Evolutionary conservation across 2,888 invertebrate species (phyloP).

Genomic region (Philopedon plagiatum): DNA sequence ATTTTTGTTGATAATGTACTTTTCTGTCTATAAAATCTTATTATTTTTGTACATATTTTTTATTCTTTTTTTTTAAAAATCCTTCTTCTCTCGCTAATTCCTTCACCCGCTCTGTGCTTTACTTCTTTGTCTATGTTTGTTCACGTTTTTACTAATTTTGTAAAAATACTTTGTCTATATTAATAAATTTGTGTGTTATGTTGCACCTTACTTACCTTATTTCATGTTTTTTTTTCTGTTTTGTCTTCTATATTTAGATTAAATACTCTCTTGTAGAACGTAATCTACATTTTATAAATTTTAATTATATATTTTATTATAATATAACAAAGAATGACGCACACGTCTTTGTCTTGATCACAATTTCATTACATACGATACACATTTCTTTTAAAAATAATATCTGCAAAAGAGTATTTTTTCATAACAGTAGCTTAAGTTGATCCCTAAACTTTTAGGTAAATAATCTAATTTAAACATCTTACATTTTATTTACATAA

Average conservation of each 20-base stretch:
- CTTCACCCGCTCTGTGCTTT: conserved; percentile 40
- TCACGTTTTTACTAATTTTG: conserved; percentile 16
- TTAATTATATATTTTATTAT: not conserved
- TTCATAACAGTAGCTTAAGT: too few species aligned
- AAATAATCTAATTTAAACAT: too few species aligned
- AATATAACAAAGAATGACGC: not conserved
- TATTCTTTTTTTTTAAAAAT: conserved; percentile 33
- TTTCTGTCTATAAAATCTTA: not conserved
- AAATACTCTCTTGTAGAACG: conserved; percentile 31
- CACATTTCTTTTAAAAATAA: too few species aligned
- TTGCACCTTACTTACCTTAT: conserved; percentile 15
- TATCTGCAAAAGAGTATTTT: too few species aligned
- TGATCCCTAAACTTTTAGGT: too few species aligned
- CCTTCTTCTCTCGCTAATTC: conserved; percentile 42
- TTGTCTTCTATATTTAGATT: too few species aligned
- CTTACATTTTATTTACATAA: too few species aligned
- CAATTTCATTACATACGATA: not conserved
- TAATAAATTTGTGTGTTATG: conserved; percentile 29
- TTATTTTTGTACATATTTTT: conserved; percentile 25
- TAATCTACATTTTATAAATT: too few species aligned
- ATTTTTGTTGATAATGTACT: conserved; percentile 11
- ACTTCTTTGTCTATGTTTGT: conserved; percentile 7
- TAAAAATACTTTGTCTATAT: conserved; percentile 4
- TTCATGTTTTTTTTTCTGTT: not conserved
- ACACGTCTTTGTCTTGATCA: not conserved